Base-by-base conservation (phyloP, 2,888 invertebrate genomes). In the Rhimphoctona megacephalus region DNA sequence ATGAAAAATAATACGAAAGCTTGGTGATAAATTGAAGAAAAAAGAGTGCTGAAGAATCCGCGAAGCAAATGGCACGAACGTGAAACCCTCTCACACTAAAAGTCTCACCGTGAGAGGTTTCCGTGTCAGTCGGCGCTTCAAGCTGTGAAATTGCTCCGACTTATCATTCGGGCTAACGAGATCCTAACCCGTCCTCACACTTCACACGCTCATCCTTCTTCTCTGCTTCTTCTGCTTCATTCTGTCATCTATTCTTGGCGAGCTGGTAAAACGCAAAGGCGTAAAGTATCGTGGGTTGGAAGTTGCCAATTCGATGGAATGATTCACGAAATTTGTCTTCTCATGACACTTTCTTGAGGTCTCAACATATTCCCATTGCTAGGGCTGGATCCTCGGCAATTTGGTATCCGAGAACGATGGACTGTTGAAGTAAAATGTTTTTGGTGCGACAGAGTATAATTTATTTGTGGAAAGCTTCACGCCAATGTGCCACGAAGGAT, bases 111-210 rank as follows among this genome's bases (percentile, higher is more conserved):
- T 22, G 76, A 69, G 74, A 69, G 83, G 84, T 87, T 81, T 84
- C 87, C 85, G 85, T 87, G 87, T 87, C 88, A 86, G 91, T 91
- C 91, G 90, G 91, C 91, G 88, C 89, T 90, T 91, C 90, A 90
- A 90, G 90, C 85, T 88, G 91, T 93, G 92, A 93, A 93, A 93
- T 92, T 92, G 92, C 92, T 93, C 92, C 92, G 93, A 94, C 94
- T 94, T 94, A 94, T 94, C 93, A 93, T 94, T 92, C 92, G 89
- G 89, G 88, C 92, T 93, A 94, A 94, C 93, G 94, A 94, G 92
- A 92, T 90, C 91, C 91, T 91, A 91, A 92, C 74, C 92, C 92
- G 90, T 91, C 92, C 91, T 92, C 92, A 91, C 90, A 89, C 91
- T 91, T 91, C 90, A 90, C 91, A 91, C 91, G 89, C 90, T 83